A percentile compares a stretch with the other conserved stretches of the same genome.
phyloP scores from a whole-genome alignment of 2,113 vertebrate species.

The Pollachius pollachius region DNA sequence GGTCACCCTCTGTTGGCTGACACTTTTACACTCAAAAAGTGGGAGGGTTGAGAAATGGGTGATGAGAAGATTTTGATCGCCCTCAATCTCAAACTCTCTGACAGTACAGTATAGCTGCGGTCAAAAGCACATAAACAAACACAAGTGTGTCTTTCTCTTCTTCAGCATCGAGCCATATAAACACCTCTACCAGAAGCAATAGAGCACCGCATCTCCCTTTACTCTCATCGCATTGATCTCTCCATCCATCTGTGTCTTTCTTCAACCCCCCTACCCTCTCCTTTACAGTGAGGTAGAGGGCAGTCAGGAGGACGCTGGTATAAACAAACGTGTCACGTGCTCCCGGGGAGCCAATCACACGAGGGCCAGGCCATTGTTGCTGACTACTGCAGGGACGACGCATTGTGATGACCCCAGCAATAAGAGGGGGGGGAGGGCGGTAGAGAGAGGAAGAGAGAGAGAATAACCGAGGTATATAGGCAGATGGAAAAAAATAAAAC shows the following conservation, averaged over 20 bases:
- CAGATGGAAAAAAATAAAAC: not conserved
- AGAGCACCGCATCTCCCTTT: not conserved
- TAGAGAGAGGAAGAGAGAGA: not conserved
- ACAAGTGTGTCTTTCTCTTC: no score
- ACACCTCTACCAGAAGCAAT: not conserved
- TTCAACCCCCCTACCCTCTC: not conserved
- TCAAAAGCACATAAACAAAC: no score
- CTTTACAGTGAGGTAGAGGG: conserved; percentile 28
- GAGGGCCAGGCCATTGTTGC: conserved; percentile 37
- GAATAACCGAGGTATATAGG: not conserved
- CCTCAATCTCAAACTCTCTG: no score
- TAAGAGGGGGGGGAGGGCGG: conserved; percentile 7
- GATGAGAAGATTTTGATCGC: no score
- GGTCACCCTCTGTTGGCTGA: no score
- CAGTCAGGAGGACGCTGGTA: conserved; percentile 54
- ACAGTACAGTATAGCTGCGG: no score
- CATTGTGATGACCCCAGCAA: conserved; percentile 51
- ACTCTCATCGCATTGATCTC: not conserved
- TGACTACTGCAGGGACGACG: conserved; percentile 56
- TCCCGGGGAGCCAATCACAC: not conserved
- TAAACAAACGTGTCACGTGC: conserved; percentile 63
- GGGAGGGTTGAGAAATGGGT: no score
- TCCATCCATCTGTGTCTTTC: not conserved
- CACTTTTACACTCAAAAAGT: no score
- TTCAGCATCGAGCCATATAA: not conserved